A percentile compares a stretch with the other conserved stretches of the same genome.
Conservation (phyloP, 2,113 vertebrate genomes). For the Menidia beryllina region DNA sequence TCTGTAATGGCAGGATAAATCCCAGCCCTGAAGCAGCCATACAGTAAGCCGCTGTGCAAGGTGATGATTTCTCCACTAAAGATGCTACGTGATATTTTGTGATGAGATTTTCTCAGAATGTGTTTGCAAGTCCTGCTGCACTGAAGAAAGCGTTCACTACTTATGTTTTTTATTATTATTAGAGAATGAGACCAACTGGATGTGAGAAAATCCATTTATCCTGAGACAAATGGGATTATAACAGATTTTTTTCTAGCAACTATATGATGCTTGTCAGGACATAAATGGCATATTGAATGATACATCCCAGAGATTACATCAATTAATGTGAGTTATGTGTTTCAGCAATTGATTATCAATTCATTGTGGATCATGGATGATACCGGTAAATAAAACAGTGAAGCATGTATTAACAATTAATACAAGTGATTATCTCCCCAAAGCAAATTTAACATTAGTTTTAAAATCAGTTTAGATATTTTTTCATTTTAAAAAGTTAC, state of each 20-base stretch:
- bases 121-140: slow-evolving; percentile 3
- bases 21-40: slow-evolving; percentile 45
- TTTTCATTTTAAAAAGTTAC: not conserved
- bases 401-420: slow-evolving; percentile 8
- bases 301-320: slow-evolving; percentile 19
- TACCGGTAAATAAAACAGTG: slow-evolving; percentile 12
- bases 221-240: slow-evolving; percentile 44
- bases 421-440: not conserved
- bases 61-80: slow-evolving; percentile 48
- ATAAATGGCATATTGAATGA: slow-evolving; percentile 31
- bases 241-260: slow-evolving; percentile 36
- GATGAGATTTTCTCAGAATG: slow-evolving; percentile 23
- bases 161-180: slow-evolving; percentile 21
- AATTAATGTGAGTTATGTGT: slow-evolving; percentile 27
- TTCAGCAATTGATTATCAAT: slow-evolving; percentile 14
- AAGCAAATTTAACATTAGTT: not conserved
- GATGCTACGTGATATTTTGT: slow-evolving; percentile 30
- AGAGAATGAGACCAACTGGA: slow-evolving; percentile 14
- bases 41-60: slow-evolving; percentile 17
- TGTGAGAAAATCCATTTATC: slow-evolving; percentile 43
- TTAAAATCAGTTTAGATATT: not conserved
- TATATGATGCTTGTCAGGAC: slow-evolving; percentile 2
- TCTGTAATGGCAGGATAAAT: slow-evolving; percentile 58
- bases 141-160: slow-evolving; percentile 31
- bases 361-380: slow-evolving; percentile 23